Conservation (phyloP, 2,797 vertebrate species). For the Graptemys geographica region DNA sequence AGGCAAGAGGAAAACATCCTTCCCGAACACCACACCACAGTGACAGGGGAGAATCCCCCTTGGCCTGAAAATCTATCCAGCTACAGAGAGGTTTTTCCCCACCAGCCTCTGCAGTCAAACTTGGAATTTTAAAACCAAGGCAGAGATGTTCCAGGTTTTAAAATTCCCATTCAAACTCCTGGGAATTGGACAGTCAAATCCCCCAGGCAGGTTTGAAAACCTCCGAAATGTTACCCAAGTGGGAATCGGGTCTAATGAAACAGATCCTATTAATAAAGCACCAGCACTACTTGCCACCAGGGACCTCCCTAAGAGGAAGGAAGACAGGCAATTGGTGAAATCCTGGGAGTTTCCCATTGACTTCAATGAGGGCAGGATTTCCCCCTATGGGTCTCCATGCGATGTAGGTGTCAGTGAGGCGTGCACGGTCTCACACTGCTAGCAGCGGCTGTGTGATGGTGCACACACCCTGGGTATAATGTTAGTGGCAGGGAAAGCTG, state of each 20-base stretch:
- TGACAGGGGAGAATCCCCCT: rapidly evolving
- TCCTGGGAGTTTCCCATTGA: not conserved
- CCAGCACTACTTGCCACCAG: not conserved
- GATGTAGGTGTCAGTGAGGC: not conserved
- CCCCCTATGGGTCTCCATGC: not conserved
- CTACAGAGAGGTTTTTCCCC: not conserved
- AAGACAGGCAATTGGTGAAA: not conserved
- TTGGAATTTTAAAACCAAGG: not conserved
- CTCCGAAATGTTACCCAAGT: not conserved
- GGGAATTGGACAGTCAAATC: not conserved
- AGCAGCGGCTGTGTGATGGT: too few relatives aligned
- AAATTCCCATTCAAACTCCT: not conserved
- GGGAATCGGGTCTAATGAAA: not conserved
- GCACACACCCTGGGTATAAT: too few relatives aligned
- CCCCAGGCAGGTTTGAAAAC: not conserved
- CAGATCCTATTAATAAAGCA: not conserved
- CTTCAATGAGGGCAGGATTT: not conserved
- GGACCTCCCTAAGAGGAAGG: not conserved
- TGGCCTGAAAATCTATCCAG: not conserved
- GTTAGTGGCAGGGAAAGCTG: too few relatives aligned
- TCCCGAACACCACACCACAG: not conserved
- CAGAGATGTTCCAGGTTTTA: not conserved
- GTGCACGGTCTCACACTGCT: too few relatives aligned
- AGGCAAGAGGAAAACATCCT: not conserved
- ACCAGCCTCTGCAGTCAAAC: not conserved